Evolutionary conservation across 2,888 invertebrate genomes (phyloP), one percentile per base, ranked within the genome.

Genomic region (Ennomos fuscantarius): DNA sequence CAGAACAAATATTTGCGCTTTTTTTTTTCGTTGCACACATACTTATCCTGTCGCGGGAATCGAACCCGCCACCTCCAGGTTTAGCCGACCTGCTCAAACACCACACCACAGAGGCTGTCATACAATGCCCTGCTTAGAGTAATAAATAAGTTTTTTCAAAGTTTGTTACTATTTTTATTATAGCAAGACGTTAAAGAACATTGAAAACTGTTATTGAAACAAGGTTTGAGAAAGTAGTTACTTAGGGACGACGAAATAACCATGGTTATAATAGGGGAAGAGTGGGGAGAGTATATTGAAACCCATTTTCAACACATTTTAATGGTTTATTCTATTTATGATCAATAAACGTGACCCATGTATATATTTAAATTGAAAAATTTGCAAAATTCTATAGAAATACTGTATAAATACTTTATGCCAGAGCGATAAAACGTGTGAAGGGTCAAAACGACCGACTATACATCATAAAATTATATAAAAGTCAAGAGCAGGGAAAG

Each of bases 401-500:
- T 78, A 73, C 70, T 72, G 65, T 68, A 66, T 59, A 61, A 46
- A 63, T 57, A 73, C 69, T 76, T 75, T 76, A 77, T 77, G 76
- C 78, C 75, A 74, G 75, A 77, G 80, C 85, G 81, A 89, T 89
- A 91, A 89, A 89, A 86, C 80, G 85, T 86, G 85, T 83, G 89
- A 87, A 87, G 90, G 90, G 90, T 90, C 91, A 90, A 80, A 86
- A 83, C 81, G 85, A 80, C 78, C 84, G 78, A 66, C 87, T 78
- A 90, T 91, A 91, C 84, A 92, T 92, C 91, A 90, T 89, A 88
- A 90, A 90, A 89, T 91, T 90, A 92, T 88, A 90, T 91, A 86
- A 92, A 91, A 91, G 90, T 90, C 92, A 89, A 90, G 87, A 84
- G 86, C 86, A 86, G 88, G 81, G 84, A 81, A 85, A 85, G 86